A percentile compares a stretch with the other conserved stretches of the same genome.
phyloP scores from a whole-genome alignment of 2,888 invertebrate species.

The Dorcus parallelipipedus region DNA sequence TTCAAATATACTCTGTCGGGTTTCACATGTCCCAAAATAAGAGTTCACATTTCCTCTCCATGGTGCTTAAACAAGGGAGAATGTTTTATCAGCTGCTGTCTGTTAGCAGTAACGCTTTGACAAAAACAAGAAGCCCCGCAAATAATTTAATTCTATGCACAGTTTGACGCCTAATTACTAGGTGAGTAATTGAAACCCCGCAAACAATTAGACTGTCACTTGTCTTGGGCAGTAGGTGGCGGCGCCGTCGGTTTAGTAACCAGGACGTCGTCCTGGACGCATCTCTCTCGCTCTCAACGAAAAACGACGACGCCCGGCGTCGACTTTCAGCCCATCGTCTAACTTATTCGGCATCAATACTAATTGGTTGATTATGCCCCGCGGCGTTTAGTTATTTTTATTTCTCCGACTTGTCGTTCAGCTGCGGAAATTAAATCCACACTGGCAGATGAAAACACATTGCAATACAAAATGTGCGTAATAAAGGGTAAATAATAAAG shows the following conservation, averaged over 20 bases:
- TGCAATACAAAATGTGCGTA: conserved; percentile 1
- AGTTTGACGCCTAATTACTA: conserved; percentile 49
- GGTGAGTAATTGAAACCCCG: conserved; percentile 48
- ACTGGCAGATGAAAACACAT: background rate
- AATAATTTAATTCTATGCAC: conserved; percentile 49
- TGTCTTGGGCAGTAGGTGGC: conserved; percentile 42
- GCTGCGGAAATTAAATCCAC: conserved; percentile 15
- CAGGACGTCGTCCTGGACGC: conserved; percentile 1
- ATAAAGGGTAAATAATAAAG: conserved; percentile 14
- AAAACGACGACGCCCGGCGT: background rate
- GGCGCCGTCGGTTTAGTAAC: conserved; percentile 31
- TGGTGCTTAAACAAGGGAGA: too few species aligned
- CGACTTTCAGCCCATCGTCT: background rate
- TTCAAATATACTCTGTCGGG: too few species aligned
- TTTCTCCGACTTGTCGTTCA: conserved; percentile 15
- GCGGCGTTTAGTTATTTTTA: conserved; percentile 10
- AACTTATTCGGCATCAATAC: conserved; percentile 20
- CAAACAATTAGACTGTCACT: conserved; percentile 49
- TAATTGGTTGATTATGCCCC: conserved; percentile 26
- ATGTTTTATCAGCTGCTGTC: too few species aligned
- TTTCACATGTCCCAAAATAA: too few species aligned
- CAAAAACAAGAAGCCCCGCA: conserved; percentile 41
- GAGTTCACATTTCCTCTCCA: too few species aligned
- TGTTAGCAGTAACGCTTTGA: background rate
- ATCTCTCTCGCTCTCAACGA: background rate